phyloP scores from a whole-genome alignment of 2,797 vertebrate genomes.

The Rhinatrema bivittatum region DNA sequence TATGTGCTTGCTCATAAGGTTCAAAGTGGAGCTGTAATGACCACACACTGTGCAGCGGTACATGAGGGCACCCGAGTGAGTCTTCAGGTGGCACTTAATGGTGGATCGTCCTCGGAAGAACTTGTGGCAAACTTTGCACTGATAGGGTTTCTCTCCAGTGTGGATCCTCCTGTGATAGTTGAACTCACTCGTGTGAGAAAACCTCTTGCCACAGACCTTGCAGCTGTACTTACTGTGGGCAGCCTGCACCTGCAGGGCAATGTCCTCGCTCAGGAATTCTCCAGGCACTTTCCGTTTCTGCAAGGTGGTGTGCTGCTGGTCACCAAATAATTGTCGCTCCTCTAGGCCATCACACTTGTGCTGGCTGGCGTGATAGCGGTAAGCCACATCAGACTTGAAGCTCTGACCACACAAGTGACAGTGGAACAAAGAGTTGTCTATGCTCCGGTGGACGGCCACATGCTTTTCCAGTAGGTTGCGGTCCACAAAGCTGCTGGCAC shows the following conservation, averaged over 20 bases:
- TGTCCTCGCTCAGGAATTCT: conserved; percentile 59
- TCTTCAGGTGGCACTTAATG: conserved; percentile 97
- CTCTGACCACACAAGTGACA: conserved; percentile 85
- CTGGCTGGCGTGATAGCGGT: conserved; percentile 81
- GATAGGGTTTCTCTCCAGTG: conserved; percentile 93
- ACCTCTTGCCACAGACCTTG: conserved; percentile 88
- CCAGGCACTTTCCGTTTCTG: conserved; percentile 71
- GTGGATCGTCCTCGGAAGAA: conserved; percentile 95
- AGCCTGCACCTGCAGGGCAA: conserved; percentile 44
- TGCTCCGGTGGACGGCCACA: conserved; percentile 65
- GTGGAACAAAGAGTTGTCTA: conserved; percentile 60
- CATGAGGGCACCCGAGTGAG: conserved; percentile 92
- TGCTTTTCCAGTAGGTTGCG: conserved; percentile 71
- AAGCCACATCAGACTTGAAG: conserved; percentile 74
- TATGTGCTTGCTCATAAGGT: conserved; percentile 92
- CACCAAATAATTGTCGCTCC: conserved; percentile 36
- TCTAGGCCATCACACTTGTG: conserved; percentile 56
- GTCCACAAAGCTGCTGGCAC: conserved; percentile 76
- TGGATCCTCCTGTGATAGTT: conserved; percentile 95
- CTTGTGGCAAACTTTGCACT: conserved; percentile 94
- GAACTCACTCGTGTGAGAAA: conserved; percentile 96
- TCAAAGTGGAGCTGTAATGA: conserved; percentile 92
- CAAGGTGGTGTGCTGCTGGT: conserved; percentile 38
- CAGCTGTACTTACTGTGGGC: conserved; percentile 81
- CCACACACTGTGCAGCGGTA: conserved; percentile 93